These are phyloP conservation scores for Trichomalopsis sarcophagae DNA, from an alignment of 1,140 invertebrate species.

Conservation along the genomic window DNA sequence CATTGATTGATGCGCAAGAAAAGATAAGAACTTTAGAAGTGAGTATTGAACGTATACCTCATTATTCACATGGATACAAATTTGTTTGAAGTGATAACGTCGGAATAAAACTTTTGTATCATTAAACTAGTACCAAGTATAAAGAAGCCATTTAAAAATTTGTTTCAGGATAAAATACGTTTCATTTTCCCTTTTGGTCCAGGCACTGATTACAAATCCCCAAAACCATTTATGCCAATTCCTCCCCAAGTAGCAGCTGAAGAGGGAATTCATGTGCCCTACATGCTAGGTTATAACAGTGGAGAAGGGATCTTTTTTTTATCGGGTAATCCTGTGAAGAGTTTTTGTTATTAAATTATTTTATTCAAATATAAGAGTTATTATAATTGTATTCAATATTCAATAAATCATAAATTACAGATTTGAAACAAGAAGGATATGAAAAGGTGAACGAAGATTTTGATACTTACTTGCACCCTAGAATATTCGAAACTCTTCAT, in stretches of 20 bases:
- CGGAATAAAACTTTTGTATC: background rate
- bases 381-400: background rate
- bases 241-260: constrained; percentile 63
- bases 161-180: constrained; percentile 54
- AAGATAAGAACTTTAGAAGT: constrained; percentile 38
- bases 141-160: background rate
- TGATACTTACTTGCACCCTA: constrained; percentile 43
- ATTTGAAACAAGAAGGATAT: constrained; percentile 45
- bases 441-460: constrained; percentile 49
- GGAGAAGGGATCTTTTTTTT: constrained; percentile 76
- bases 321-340: constrained; percentile 55
- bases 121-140: background rate
- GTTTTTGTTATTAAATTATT: background rate
- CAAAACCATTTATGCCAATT: constrained; percentile 69
- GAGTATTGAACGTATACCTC: background rate
- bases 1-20: constrained; percentile 38
- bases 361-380: background rate
- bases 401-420: constrained; percentile 34
- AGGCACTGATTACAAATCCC: constrained; percentile 60
- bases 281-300: constrained; percentile 78
- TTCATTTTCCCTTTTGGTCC: constrained; percentile 59
- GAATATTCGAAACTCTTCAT: constrained; percentile 27
- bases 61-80: too few relatives aligned
- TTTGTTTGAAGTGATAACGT: background rate
- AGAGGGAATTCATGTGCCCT: constrained; percentile 76